Conservation (phyloP, 2,797 vertebrate genomes). For the Pogonophryne albipinna region DNA sequence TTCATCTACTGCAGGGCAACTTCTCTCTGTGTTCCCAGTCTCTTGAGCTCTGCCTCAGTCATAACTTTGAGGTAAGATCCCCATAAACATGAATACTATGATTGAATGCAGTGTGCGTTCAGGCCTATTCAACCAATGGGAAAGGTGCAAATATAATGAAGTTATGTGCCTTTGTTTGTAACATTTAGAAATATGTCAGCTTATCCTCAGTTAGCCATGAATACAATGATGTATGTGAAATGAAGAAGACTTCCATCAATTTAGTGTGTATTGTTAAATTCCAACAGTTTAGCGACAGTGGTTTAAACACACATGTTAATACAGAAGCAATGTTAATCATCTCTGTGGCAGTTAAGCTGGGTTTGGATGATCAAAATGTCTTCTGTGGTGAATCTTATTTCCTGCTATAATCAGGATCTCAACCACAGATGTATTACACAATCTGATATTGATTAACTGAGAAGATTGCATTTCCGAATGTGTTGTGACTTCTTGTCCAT, state of each 20-base stretch:
- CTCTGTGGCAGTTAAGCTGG: not conserved
- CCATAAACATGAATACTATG: constrained; percentile 2
- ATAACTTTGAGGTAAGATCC: constrained; percentile 93
- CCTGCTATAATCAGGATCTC: not conserved
- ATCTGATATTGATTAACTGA: not conserved
- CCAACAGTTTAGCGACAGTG: not conserved
- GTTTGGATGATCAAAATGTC: not conserved
- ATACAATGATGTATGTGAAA: too few species aligned
- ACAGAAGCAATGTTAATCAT: not conserved
- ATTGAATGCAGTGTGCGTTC: not conserved
- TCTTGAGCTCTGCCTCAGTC: constrained; percentile 95
- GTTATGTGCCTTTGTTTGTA: not conserved
- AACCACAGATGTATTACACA: not conserved
- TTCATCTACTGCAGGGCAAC: constrained; percentile 92
- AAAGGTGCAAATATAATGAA: not conserved
- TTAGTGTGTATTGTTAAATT: not conserved
- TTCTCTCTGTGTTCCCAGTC: constrained; percentile 91
- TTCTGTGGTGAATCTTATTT: constrained; percentile 4
- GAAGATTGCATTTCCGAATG: not conserved
- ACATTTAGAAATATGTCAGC: not conserved
- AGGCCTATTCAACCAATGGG: not conserved
- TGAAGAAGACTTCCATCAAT: too few species aligned
- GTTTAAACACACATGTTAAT: not conserved
- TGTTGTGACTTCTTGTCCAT: constrained; percentile 21
- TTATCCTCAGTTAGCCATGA: too few species aligned